These are phyloP conservation scores for Melipona bicolor DNA, from an alignment of 2,888 invertebrate species.

Conservation along the genomic window DNA sequence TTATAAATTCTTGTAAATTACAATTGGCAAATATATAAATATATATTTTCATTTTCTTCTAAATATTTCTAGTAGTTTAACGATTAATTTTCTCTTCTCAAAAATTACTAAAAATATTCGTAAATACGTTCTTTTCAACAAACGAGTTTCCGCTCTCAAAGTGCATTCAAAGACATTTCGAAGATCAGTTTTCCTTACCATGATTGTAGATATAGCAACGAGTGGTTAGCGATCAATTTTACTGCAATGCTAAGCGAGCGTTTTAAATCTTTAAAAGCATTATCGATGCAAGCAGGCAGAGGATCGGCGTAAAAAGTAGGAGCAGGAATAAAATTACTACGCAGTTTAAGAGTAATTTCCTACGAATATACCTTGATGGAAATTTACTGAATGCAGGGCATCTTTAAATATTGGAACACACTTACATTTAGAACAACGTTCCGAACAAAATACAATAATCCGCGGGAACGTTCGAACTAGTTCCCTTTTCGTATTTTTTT, in stretches of 20 bases:
- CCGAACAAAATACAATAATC: slow-evolving; percentile 25
- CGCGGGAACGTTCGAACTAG: not conserved
- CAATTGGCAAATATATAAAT: too few species aligned
- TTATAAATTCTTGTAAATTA: too few species aligned
- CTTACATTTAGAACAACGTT: slow-evolving; percentile 29
- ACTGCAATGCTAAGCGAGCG: slow-evolving; percentile 38
- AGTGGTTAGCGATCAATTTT: slow-evolving; percentile 54
- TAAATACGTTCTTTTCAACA: too few species aligned
- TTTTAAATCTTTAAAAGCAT: slow-evolving; percentile 36
- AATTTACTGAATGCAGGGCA: not conserved
- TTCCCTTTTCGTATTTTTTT: slow-evolving; percentile 9
- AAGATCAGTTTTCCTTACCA: slow-evolving; percentile 60
- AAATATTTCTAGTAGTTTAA: too few species aligned
- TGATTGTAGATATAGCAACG: slow-evolving; percentile 58
- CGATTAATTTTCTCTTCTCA: not conserved
- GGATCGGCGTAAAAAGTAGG: not conserved
- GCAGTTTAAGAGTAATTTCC: not conserved
- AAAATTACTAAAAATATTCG: not conserved
- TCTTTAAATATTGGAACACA: slow-evolving; percentile 14
- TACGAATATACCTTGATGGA: slow-evolving; percentile 10
- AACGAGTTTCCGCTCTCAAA: slow-evolving; percentile 28
- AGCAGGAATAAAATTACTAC: slow-evolving; percentile 12
- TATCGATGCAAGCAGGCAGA: slow-evolving; percentile 24
- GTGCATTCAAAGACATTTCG: slow-evolving; percentile 45
- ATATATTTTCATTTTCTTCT: not conserved